These are phyloP conservation scores for Tokudaia muenninki DNA, from an alignment of 2,797 vertebrate species.

Conservation along the genomic window DNA sequence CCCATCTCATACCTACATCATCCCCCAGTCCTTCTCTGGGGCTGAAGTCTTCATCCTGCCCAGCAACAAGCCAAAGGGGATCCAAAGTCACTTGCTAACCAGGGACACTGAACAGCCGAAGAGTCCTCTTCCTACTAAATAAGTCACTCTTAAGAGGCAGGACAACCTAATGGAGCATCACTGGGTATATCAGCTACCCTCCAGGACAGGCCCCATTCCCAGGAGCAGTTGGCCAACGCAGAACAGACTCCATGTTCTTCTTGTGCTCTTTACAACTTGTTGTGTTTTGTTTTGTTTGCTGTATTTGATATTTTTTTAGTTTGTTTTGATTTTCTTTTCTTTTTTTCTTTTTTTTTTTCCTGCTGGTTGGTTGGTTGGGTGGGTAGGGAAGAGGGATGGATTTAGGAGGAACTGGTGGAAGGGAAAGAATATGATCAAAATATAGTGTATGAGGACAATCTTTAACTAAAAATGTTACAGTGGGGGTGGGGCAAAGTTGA, in stretches of 20 bases:
- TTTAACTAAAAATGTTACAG: neutral
- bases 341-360: neutral
- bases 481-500: neutral
- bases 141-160: neutral
- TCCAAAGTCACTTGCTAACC: neutral
- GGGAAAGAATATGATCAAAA: neutral
- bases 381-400: neutral
- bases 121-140: neutral
- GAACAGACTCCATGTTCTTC: neutral
- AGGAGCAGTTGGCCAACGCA: neutral
- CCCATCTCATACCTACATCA: neutral
- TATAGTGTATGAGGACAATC: neutral
- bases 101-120: neutral
- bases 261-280: neutral
- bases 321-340: neutral
- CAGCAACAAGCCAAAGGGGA: neutral
- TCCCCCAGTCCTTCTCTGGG: neutral
- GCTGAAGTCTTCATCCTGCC: neutral
- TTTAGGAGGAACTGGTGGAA: neutral
- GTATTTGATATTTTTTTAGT: neutral
- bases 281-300: neutral
- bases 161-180: neutral
- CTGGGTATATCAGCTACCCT: neutral
- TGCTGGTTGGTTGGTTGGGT: neutral
- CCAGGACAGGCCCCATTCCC: neutral